phyloP scores from a whole-genome alignment of 2,113 vertebrate species.

The Macroglossus sobrinus region DNA sequence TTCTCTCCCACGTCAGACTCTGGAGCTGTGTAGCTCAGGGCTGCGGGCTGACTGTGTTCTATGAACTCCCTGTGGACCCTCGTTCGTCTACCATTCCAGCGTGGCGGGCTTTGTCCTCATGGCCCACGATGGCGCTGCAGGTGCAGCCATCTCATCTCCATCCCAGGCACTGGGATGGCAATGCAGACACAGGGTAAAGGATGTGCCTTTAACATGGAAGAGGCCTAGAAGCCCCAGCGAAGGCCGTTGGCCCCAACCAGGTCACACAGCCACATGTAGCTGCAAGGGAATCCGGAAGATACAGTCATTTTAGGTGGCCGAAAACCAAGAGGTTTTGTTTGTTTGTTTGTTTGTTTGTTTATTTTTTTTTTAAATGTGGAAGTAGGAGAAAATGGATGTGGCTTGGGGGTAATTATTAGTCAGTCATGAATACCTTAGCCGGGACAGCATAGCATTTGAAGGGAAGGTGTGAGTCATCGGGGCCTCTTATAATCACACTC shows the following conservation, averaged over 20 bases:
- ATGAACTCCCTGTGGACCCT: neutral
- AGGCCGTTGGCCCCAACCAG: neutral
- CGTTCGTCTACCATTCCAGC: neutral
- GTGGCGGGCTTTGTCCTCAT: neutral
- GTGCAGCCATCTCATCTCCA: neutral
- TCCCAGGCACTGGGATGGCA: neutral
- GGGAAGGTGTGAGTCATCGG: neutral
- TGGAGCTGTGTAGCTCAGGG: neutral
- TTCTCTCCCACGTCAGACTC: neutral
- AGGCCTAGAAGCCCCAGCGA: neutral
- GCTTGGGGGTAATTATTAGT: too few relatives aligned
- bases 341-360: too few relatives aligned
- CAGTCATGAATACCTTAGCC: neutral
- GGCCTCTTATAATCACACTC: neutral
- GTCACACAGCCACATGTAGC: neutral
- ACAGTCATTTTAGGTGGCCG: neutral
- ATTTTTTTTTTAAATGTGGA: too few relatives aligned
- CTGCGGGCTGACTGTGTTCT: neutral
- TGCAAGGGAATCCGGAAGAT: neutral
- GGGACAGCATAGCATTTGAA: neutral
- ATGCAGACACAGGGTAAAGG: neutral
- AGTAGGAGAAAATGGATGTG: neutral
- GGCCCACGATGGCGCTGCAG: neutral
- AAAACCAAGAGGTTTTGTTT: neutral
- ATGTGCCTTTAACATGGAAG: neutral